A percentile compares a stretch with the other conserved stretches of the same genome.
Evolutionary conservation across 2,888 invertebrate genomes (phyloP).

Genomic region (Seira ritae): DNA sequence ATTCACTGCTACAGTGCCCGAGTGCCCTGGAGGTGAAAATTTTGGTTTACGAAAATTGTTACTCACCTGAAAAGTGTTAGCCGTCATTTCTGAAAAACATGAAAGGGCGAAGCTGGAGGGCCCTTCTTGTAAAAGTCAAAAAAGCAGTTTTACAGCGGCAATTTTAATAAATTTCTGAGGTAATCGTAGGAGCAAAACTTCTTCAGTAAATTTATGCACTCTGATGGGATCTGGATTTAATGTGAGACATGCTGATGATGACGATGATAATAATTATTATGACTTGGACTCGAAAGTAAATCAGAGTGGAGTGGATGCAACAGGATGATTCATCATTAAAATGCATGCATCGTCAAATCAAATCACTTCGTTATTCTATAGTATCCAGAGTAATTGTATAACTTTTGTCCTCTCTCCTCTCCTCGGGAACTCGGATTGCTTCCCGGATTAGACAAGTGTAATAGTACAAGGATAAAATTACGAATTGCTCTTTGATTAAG

Average conservation of each 20-base stretch:
- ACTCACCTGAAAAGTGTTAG: neutral
- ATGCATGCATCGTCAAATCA: slow-evolving; percentile 13
- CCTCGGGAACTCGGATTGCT: slow-evolving; percentile 50
- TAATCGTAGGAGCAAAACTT: slow-evolving; percentile 7
- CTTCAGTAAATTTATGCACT: neutral
- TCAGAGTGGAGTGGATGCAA: neutral
- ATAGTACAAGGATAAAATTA: slow-evolving; percentile 55
- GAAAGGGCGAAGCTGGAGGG: slow-evolving; percentile 45
- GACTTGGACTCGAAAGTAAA: slow-evolving; percentile 12
- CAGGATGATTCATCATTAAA: slow-evolving; percentile 3
- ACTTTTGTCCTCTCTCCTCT: neutral
- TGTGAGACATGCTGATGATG: neutral
- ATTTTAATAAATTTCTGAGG: slow-evolving; percentile 49
- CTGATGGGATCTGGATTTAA: neutral
- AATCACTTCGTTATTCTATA: neutral
- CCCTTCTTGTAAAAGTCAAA: slow-evolving; percentile 3
- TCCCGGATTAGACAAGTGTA: slow-evolving; percentile 56
- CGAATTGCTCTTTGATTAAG: slow-evolving; percentile 61
- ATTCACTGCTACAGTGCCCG: no score
- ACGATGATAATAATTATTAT: slow-evolving; percentile 9
- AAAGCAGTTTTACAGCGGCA: slow-evolving; percentile 23
- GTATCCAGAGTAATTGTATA: neutral
- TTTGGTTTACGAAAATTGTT: neutral
- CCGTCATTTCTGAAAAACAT: slow-evolving; percentile 26
- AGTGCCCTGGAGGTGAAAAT: no score